Evolutionary conservation across 1,140 invertebrate genomes (phyloP), one percentile per base, ranked within the genome.

Genomic region (Drosophila azteca): DNA sequence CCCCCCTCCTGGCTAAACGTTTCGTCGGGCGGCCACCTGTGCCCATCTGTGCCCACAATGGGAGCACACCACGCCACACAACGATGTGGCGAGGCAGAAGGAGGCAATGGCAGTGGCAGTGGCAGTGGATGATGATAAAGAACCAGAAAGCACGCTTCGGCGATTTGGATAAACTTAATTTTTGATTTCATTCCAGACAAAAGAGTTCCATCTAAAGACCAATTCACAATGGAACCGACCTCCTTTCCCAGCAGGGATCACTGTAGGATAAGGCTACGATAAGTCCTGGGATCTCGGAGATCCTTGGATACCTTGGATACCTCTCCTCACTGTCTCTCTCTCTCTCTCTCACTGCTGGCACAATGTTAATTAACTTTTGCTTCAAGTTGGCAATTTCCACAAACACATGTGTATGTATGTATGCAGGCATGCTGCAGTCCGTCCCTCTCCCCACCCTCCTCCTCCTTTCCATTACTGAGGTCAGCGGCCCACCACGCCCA

Each of bases 401-500:
- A 72, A n/a, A n/a, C 50, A 53, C 46, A 48, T 26, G 17, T 20
- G 17, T 20, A 20, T 20, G 17, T 52, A 48, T 26, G 24, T 26
- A 1, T 24, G 22, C 24, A 43, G 22, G 15, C 1, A 39, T 39
- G 35, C 35, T 11, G 4, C 35, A 39, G 35, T 39, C 35, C 35
- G 2, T 46, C 24, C 31, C 13, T 20, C 7, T 13, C 11, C 39
- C 3, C 9, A n/a, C n/a, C n/a, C n/a, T n/a, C 13, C 22, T 29
- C 44, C 41, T 13, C 50, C 13, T 35, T 57, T 68, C 43, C 55
- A 24, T 24, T n/a, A n/a, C 63, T 39, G 31, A 51, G 66, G 65
- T 44, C 66, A 51, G 50, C 68, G 66, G 68, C 66, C 66, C 35
- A 67, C 55, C 54, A 75, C 66, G 68, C 66, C 66, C 35, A 75